phyloP scores from a whole-genome alignment of 2,888 invertebrate species.

The Acutogordius australiensis region DNA sequence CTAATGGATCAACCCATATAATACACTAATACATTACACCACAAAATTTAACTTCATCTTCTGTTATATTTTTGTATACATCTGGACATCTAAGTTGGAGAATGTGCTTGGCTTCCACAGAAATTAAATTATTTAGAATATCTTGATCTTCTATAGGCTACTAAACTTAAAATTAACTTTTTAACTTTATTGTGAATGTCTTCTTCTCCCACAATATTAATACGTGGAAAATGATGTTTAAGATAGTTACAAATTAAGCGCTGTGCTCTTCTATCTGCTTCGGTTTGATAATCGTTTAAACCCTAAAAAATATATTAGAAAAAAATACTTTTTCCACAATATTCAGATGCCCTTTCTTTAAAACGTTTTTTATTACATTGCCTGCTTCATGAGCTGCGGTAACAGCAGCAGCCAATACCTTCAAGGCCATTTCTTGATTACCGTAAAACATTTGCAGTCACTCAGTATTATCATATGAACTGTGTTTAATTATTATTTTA shows the following conservation, averaged over 20 bases:
- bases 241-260: slow-evolving; percentile 64
- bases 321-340: slow-evolving; percentile 24
- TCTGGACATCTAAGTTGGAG: neutral
- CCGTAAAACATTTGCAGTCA: no score
- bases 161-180: slow-evolving; percentile 13
- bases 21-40: slow-evolving; percentile 30
- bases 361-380: slow-evolving; percentile 24
- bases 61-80: neutral
- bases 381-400: slow-evolving; percentile 25
- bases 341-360: slow-evolving; percentile 23
- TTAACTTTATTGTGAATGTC: slow-evolving; percentile 33
- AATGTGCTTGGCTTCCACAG: neutral
- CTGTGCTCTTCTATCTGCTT: slow-evolving; percentile 82
- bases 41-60: neutral
- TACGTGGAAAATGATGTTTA: slow-evolving; percentile 45
- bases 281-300: slow-evolving; percentile 76
- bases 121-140: neutral
- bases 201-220: slow-evolving; percentile 54
- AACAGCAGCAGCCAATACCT: slow-evolving; percentile 26
- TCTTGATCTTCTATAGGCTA: slow-evolving; percentile 4
- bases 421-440: slow-evolving; percentile 19
- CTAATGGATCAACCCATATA: slow-evolving; percentile 90
- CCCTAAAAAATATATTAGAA: slow-evolving; percentile 30
- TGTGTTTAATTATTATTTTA: no score
- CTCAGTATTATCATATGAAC: no score